Evolutionary conservation across 2,888 invertebrate genomes (phyloP).

Genomic region (Nomada fucata): DNA sequence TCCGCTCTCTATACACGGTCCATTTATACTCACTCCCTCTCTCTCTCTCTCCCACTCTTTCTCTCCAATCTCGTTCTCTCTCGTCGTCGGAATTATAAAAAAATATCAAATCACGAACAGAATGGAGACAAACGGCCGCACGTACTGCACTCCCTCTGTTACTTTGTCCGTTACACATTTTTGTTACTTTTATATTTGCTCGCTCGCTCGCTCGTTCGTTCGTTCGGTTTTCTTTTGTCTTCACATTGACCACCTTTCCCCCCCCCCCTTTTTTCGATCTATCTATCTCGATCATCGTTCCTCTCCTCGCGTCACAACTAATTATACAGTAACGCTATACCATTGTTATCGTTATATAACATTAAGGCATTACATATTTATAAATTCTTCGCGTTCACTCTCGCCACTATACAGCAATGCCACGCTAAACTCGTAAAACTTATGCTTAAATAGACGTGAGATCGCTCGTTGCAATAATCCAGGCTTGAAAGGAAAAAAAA

Average conservation of each 20-base stretch:
- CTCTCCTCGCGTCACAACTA: constrained; percentile 71
- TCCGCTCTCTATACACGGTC: constrained; percentile 79
- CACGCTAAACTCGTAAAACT: constrained; percentile 78
- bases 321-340: constrained; percentile 78
- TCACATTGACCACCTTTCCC: background rate
- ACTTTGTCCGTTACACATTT: constrained; percentile 11
- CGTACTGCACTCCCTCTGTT: constrained; percentile 44
- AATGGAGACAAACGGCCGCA: constrained; percentile 72
- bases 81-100: constrained; percentile 76
- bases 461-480: constrained; percentile 84
- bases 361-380: constrained; percentile 84
- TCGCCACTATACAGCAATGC: constrained; percentile 81
- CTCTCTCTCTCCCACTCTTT: constrained; percentile 38
- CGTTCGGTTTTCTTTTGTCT: background rate
- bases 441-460: constrained; percentile 82
- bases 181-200: constrained; percentile 11
- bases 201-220: constrained; percentile 2
- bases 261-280: background rate
- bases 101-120: constrained; percentile 81
- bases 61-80: constrained; percentile 50
- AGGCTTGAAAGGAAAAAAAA: constrained; percentile 70
- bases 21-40: constrained; percentile 54
- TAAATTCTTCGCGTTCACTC: constrained; percentile 79
- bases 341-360: constrained; percentile 82
- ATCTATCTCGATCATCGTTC: constrained; percentile 5